These are phyloP conservation scores for Zaprionus lachaisei DNA, from an alignment of 1,140 invertebrate genomes.

Conservation along the genomic window DNA sequence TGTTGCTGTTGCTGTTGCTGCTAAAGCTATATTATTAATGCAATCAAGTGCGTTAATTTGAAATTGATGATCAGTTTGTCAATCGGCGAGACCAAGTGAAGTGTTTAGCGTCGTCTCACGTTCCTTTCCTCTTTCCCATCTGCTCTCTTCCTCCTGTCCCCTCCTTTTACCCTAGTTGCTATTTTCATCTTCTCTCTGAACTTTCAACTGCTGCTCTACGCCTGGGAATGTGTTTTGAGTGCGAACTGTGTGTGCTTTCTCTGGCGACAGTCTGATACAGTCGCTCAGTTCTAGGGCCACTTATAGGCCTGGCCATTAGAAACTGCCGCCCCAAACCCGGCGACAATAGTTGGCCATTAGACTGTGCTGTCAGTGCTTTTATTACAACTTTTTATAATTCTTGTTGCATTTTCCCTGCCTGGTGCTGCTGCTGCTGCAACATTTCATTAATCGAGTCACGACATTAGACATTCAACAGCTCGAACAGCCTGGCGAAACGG, in stretches of 20 bases:
- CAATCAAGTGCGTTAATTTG: constrained; percentile 72
- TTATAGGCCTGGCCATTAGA: constrained; percentile 68
- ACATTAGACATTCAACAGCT: constrained; percentile 81
- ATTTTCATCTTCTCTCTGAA: not conserved
- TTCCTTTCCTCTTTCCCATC: not conserved
- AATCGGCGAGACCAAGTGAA: constrained; percentile 28
- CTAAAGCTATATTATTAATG: constrained; percentile 77
- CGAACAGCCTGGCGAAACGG: constrained; percentile 25
- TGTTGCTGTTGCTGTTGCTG: constrained; percentile 25
- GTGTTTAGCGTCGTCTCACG: constrained; percentile 4
- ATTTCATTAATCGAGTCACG: constrained; percentile 83
- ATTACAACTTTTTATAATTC: constrained; percentile 81
- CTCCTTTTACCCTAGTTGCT: too few species aligned
- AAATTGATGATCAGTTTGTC: constrained; percentile 66
- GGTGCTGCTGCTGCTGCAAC: constrained; percentile 45
- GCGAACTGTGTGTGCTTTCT: constrained; percentile 17
- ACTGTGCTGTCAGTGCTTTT: constrained; percentile 79
- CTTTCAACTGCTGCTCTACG: constrained; percentile 27
- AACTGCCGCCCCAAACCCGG: constrained; percentile 42
- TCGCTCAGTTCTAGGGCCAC: constrained; percentile 11
- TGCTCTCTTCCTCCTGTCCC: not conserved
- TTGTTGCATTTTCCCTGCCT: constrained; percentile 69
- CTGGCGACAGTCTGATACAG: not conserved
- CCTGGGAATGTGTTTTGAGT: constrained; percentile 17
- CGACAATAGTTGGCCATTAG: constrained; percentile 77